Evolutionary conservation across 2,888 invertebrate genomes (phyloP).

Genomic region (Nudaria mundana): DNA sequence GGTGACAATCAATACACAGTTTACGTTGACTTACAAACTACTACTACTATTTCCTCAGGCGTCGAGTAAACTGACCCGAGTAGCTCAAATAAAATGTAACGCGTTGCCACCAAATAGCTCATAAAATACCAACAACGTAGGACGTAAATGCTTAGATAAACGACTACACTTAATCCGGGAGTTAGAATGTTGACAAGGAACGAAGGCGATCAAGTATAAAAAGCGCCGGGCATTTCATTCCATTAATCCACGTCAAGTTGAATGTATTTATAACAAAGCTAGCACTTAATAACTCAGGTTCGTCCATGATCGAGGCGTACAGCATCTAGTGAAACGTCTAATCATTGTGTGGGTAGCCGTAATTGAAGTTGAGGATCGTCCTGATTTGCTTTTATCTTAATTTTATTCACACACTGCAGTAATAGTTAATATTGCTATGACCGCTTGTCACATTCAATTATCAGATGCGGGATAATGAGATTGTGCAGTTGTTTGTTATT

Average conservation of each 20-base stretch:
- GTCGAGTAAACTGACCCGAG: slow-evolving; percentile 49
- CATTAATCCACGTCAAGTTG: slow-evolving; percentile 73
- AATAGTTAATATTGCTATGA: slow-evolving; percentile 76
- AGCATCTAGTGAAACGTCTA: slow-evolving; percentile 70
- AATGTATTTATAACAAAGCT: slow-evolving; percentile 77
- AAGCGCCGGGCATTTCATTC: slow-evolving; percentile 61
- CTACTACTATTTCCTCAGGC: slow-evolving; percentile 39
- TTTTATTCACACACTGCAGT: slow-evolving; percentile 70
- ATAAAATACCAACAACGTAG: slow-evolving; percentile 62
- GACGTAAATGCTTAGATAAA: slow-evolving; percentile 70
- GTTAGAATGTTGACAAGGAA: slow-evolving; percentile 75
- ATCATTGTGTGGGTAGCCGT: slow-evolving; percentile 76
- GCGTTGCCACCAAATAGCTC: slow-evolving; percentile 55
- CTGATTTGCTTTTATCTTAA: slow-evolving; percentile 75
- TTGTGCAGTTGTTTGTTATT: slow-evolving; percentile 60
- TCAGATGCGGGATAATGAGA: slow-evolving; percentile 53
- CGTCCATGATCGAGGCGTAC: slow-evolving; percentile 57
- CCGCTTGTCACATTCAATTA: slow-evolving; percentile 74
- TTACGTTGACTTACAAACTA: too few species aligned
- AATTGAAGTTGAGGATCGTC: slow-evolving; percentile 72
- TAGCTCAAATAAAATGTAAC: slow-evolving; percentile 57
- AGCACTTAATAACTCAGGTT: slow-evolving; percentile 73
- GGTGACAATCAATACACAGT: slow-evolving; percentile 39
- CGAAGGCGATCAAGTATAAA: slow-evolving; percentile 69
- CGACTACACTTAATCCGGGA: slow-evolving; percentile 73